A percentile compares a stretch with the other conserved stretches of the same genome.
Evolutionary conservation across 2,797 vertebrate species (phyloP).

Genomic region (Myiotriccus ornatus): DNA sequence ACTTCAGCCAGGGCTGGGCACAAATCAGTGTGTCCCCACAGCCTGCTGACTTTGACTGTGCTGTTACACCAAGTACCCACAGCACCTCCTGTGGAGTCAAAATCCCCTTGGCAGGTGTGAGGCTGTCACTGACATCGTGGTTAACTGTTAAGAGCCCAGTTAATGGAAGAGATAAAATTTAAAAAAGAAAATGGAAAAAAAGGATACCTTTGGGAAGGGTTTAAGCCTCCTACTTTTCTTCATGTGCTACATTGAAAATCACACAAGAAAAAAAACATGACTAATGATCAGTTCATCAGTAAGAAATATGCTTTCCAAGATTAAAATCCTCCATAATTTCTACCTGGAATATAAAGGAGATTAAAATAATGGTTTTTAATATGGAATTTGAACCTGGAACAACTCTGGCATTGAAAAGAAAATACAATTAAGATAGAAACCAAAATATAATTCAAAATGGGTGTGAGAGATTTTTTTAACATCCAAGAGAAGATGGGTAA

Average conservation of each 20-base stretch:
- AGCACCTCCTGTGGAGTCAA: not conserved
- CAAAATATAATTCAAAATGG: not conserved
- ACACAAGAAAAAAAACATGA: not conserved
- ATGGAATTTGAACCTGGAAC: not conserved
- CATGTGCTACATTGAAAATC: fast-evolving
- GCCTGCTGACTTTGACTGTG: not conserved
- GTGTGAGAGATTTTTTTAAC: not conserved
- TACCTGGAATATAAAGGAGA: not conserved
- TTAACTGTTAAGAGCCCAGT: not conserved
- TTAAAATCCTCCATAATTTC: not conserved
- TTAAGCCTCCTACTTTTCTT: not conserved
- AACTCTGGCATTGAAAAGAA: not conserved
- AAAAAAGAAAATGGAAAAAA: not conserved
- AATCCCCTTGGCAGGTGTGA: not conserved
- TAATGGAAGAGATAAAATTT: not conserved
- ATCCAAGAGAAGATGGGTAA: not conserved
- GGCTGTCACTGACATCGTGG: not conserved
- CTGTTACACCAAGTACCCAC: not conserved
- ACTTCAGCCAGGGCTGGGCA: not conserved
- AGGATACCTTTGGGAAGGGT: not conserved
- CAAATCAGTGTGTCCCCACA: fast-evolving
- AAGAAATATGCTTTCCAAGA: not conserved
- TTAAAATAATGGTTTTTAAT: not conserved
- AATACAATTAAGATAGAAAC: not conserved
- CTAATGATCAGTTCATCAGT: not conserved